Evolutionary conservation across 2,888 invertebrate species (phyloP), one percentile per base, ranked within the genome.

Genomic region (Ctena decussata): DNA sequence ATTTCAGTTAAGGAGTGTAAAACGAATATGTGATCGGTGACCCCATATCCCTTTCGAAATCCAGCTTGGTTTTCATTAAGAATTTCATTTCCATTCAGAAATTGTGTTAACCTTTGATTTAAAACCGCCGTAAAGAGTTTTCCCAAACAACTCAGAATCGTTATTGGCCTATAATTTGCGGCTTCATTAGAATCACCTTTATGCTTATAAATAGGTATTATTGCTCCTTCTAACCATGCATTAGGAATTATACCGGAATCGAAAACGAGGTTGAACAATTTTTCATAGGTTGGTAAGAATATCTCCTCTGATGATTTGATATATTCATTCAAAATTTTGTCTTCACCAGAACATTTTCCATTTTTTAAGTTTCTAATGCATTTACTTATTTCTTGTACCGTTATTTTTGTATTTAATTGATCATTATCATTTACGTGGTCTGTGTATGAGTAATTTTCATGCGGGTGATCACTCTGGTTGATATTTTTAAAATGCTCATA

Each of bases 201-300:
- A n/a, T 71, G 57, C 69, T 80, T 87, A 53, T 72, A 85, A n/a
- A 85, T 77, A 82, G n/a, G n/a, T n/a, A n/a, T n/a, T n/a, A n/a
- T 80, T 49, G 35, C 27, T 8, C 84, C 84, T 41, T 76, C 49
- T 15, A 49, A 30, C 82, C 84, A 84, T 18, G 65, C 21, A 21
- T 72, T 44, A 27, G 84, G 84, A 15, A 80, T 70, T 24, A 65
- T 65, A 21, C 82, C 82, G 27, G 73, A 79, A 39, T 84, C 70
- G 11, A 84, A 69, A 41, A 85, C 65, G 12, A 71, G 30, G 32
- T 82, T 87, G 32, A 85, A 82, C 44, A 69, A 72, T 27, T 11
- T 30, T 71, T 49, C 65, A n/a, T 76, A n/a, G 37, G 57, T 37
- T 35, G 72, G 41, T 27, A 77, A 27, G 11, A 77, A 49, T 41